phyloP scores from a whole-genome alignment of 2,797 vertebrate species.

The Neoniphon sammara region DNA sequence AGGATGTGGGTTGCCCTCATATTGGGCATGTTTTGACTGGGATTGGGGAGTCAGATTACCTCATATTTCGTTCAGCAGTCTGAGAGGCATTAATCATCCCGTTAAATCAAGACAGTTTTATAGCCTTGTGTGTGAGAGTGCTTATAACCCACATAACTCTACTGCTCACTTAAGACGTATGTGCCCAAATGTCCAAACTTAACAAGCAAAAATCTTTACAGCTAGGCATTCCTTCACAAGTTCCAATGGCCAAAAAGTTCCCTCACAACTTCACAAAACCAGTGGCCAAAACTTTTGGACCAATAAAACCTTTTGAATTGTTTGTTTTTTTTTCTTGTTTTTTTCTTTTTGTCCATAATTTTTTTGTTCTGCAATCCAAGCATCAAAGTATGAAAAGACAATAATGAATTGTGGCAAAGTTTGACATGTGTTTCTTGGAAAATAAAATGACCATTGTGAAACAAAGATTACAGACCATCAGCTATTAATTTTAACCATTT shows the following conservation, averaged over 20 bases:
- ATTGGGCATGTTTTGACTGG: slow-evolving; percentile 73
- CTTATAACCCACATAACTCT: slow-evolving; percentile 67
- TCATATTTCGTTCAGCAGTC: slow-evolving; percentile 77
- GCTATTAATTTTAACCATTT: background rate
- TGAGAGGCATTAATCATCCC: slow-evolving; percentile 77
- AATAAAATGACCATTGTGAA: background rate
- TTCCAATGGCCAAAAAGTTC: slow-evolving; percentile 54
- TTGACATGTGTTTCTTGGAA: background rate
- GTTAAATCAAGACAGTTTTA: slow-evolving; percentile 80
- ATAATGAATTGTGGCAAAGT: background rate
- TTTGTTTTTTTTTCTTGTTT: background rate
- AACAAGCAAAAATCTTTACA: slow-evolving; percentile 59
- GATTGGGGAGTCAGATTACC: slow-evolving; percentile 73
- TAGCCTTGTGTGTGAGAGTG: slow-evolving; percentile 65
- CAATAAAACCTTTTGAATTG: slow-evolving; percentile 15
- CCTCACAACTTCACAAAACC: slow-evolving; percentile 31
- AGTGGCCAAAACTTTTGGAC: slow-evolving; percentile 2
- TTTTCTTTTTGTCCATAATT: background rate
- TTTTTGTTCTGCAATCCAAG: background rate
- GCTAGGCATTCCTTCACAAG: slow-evolving; percentile 56
- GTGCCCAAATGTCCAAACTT: slow-evolving; percentile 66
- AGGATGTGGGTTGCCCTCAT: slow-evolving; percentile 57
- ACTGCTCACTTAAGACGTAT: slow-evolving; percentile 52
- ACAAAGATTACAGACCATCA: background rate
- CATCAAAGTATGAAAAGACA: background rate